Evolutionary conservation across 1,140 invertebrate species (phyloP).

Genomic region (Lerema accius): DNA sequence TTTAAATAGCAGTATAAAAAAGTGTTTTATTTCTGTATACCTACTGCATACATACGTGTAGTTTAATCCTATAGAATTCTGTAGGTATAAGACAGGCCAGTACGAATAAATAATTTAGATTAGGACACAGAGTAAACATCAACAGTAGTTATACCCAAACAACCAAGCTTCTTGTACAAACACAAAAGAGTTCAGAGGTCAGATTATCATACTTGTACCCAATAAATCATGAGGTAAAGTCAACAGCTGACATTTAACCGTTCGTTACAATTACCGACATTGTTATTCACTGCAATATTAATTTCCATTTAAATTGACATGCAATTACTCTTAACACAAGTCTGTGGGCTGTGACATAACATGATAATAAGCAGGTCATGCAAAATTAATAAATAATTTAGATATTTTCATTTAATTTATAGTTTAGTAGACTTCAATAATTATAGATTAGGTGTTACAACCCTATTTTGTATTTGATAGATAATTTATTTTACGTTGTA

Average conservation of each 20-base stretch:
- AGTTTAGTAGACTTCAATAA: background rate
- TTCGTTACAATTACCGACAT: conserved; percentile 26
- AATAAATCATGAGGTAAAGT: conserved; percentile 23
- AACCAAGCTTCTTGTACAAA: background rate
- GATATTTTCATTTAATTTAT: conserved; percentile 3
- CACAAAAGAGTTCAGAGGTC: too few species aligned
- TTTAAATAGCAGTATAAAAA: too few species aligned
- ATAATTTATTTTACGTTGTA: too few species aligned
- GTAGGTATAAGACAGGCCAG: too few species aligned
- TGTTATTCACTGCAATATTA: conserved; percentile 27
- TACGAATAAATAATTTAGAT: too few species aligned
- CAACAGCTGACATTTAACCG: conserved; percentile 22
- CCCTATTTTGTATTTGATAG: too few species aligned
- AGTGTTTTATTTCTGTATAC: too few species aligned
- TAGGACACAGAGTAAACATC: too few species aligned
- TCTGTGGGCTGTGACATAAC: conserved; percentile 23
- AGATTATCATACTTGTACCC: background rate
- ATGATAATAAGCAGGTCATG: conserved; percentile 21
- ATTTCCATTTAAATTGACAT: conserved; percentile 25
- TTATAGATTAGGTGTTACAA: too few species aligned
- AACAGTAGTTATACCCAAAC: too few species aligned
- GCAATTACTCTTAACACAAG: conserved; percentile 32
- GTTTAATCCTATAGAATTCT: too few species aligned
- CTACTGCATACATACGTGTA: too few species aligned
- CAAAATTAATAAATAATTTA: conserved; percentile 11